Conservation (phyloP, 2,797 vertebrate species). For the Orestias chungarensis region DNA sequence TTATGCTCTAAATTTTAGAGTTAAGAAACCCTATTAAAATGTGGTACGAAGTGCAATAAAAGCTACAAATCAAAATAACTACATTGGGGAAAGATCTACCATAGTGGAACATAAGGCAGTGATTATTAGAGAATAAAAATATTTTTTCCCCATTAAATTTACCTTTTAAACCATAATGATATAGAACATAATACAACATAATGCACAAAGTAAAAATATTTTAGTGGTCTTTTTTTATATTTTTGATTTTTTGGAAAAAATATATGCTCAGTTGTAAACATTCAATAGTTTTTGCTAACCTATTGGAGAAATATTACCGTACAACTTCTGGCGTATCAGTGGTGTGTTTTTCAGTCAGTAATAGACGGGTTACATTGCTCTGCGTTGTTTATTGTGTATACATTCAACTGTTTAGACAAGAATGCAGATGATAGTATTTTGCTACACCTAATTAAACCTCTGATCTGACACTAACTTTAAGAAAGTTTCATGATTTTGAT, state of each 20-base stretch:
- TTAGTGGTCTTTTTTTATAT: too few relatives aligned
- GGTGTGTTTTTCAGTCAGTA: background rate
- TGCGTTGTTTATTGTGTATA: background rate
- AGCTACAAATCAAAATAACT: background rate
- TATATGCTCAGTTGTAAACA: too few relatives aligned
- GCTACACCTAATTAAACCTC: background rate
- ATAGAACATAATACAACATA: too few relatives aligned
- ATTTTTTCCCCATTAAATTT: too few relatives aligned
- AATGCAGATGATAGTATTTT: background rate
- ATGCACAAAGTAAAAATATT: too few relatives aligned
- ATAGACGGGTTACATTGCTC: background rate
- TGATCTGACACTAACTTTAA: background rate
- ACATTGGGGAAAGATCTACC: background rate
- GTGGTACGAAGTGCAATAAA: slow-evolving; percentile 1
- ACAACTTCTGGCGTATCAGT: background rate
- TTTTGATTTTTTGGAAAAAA: too few relatives aligned
- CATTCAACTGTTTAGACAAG: background rate
- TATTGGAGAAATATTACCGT: too few relatives aligned
- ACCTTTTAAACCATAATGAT: too few relatives aligned
- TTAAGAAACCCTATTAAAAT: slow-evolving; percentile 35
- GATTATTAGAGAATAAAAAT: too few relatives aligned
- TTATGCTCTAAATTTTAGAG: slow-evolving; percentile 30
- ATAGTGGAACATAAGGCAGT: too few relatives aligned
- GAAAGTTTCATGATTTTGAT: background rate
- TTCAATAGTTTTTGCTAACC: too few relatives aligned